A percentile compares a stretch with the other conserved stretches of the same genome.
Conservation (phyloP, 1,140 invertebrate genomes). For the Drosophila seguyi region DNA sequence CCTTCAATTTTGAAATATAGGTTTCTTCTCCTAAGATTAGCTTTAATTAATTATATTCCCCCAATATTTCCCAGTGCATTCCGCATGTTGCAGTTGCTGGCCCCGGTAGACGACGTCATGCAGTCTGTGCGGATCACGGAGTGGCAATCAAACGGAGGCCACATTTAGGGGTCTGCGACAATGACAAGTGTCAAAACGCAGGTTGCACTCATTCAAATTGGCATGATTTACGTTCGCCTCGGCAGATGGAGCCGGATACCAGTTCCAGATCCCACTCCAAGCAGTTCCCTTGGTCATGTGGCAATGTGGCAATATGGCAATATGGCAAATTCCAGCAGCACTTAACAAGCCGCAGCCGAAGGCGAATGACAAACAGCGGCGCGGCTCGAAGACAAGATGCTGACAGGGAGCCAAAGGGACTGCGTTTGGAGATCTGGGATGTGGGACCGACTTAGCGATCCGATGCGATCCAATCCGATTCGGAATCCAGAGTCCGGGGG, state of each 20-base stretch:
- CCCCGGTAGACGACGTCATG: slow-evolving; percentile 52
- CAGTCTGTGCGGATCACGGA: slow-evolving; percentile 55
- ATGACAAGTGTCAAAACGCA: slow-evolving; percentile 80
- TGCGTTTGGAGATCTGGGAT: background rate
- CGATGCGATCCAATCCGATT: slow-evolving; percentile 10
- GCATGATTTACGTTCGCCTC: slow-evolving; percentile 74
- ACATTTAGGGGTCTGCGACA: slow-evolving; percentile 35
- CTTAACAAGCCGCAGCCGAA: slow-evolving; percentile 60
- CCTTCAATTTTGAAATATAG: no score
- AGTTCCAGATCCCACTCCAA: background rate
- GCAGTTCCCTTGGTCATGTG: slow-evolving; percentile 15
- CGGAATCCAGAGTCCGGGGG: slow-evolving; percentile 34
- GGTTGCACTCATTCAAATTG: slow-evolving; percentile 80
- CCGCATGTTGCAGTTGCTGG: background rate
- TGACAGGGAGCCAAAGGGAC: slow-evolving; percentile 47
- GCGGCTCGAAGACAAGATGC: slow-evolving; percentile 64
- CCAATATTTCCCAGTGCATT: slow-evolving; percentile 13
- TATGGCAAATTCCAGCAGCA: slow-evolving; percentile 71
- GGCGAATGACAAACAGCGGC: slow-evolving; percentile 75
- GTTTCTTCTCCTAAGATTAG: background rate
- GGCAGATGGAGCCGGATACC: background rate
- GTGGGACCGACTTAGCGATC: background rate
- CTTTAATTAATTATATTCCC: background rate
- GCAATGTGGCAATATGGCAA: slow-evolving; percentile 23
- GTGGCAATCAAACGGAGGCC: slow-evolving; percentile 24